A percentile compares a stretch with the other conserved stretches of the same genome.
Conservation (phyloP, 1,140 invertebrate species). For the Calosoma granatense region DNA sequence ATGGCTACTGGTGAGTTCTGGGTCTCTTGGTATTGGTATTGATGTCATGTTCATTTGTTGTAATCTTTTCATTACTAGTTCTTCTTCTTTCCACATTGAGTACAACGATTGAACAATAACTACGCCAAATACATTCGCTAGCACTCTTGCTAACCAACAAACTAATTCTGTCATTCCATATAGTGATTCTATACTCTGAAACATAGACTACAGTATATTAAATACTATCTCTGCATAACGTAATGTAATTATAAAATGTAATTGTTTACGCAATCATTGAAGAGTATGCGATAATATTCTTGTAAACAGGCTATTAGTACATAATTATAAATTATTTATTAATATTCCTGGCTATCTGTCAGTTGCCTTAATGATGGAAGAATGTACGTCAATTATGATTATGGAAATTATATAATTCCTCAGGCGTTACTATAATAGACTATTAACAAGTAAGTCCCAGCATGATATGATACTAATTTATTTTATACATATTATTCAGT, state of each 20-base stretch:
- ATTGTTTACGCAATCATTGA: not conserved
- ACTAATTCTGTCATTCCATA: slow-evolving; percentile 49
- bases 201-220: slow-evolving; percentile 13
- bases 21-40: slow-evolving; percentile 26
- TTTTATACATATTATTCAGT: no score
- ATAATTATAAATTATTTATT: no score
- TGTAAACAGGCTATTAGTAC: no score
- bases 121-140: slow-evolving; percentile 46
- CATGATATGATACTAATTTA: no score
- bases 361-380: no score
- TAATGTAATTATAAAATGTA: not conserved
- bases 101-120: slow-evolving; percentile 53
- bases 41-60: slow-evolving; percentile 33
- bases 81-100: slow-evolving; percentile 40
- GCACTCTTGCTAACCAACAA: slow-evolving; percentile 46
- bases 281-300: no score
- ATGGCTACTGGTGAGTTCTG: slow-evolving; percentile 21
- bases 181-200: slow-evolving; percentile 46
- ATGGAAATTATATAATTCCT: no score
- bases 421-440: no score
- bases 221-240: not conserved
- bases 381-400: no score
- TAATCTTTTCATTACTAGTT: slow-evolving; percentile 33
- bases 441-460: no score
- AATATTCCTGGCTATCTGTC: no score